Percentiles rank a stretch among this genome's conserved stretches.
These are phyloP conservation scores for Anoplophora glabripennis DNA, from an alignment of 1,140 invertebrate species.

Conservation along the genomic window DNA sequence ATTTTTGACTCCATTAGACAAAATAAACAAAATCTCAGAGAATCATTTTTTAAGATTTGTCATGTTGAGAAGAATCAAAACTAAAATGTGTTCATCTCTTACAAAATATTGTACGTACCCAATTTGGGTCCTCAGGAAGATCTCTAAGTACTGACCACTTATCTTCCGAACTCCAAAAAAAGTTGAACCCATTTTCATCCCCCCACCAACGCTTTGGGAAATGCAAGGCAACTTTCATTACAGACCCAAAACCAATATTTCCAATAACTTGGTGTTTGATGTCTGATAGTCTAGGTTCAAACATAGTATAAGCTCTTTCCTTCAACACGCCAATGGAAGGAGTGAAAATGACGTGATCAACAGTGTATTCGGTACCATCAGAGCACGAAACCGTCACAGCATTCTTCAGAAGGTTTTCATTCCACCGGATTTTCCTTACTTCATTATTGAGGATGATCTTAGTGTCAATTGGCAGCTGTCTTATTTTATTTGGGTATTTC, in stretches of 20 bases:
- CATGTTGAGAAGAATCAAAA: not conserved
- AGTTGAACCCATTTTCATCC: slow-evolving; percentile 52
- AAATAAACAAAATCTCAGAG: too few species aligned
- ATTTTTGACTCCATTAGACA: too few species aligned
- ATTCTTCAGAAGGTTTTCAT: slow-evolving; percentile 51
- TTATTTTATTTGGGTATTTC: slow-evolving; percentile 31
- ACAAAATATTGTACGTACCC: not conserved
- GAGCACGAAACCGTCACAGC: slow-evolving; percentile 33
- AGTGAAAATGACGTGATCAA: slow-evolving; percentile 68
- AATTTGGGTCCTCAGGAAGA: not conserved
- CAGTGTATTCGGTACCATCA: slow-evolving; percentile 56
- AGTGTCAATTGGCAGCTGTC: slow-evolving; percentile 30
- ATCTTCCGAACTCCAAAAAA: slow-evolving; percentile 57
- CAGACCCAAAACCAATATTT: slow-evolving; percentile 64
- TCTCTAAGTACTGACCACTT: not conserved
- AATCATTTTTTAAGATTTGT: not conserved
- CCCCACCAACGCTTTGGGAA: slow-evolving; percentile 63
- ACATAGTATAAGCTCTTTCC: slow-evolving; percentile 57
- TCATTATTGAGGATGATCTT: slow-evolving; percentile 34
- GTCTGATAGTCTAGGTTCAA: slow-evolving; percentile 59
- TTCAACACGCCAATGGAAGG: slow-evolving; percentile 69
- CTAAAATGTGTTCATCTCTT: not conserved
- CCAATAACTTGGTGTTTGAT: slow-evolving; percentile 62
- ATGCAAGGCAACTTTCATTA: slow-evolving; percentile 75
- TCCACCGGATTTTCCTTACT: slow-evolving; percentile 33